These are phyloP conservation scores for Eumeta japonica DNA, from an alignment of 1,140 invertebrate genomes.

Conservation along the genomic window DNA sequence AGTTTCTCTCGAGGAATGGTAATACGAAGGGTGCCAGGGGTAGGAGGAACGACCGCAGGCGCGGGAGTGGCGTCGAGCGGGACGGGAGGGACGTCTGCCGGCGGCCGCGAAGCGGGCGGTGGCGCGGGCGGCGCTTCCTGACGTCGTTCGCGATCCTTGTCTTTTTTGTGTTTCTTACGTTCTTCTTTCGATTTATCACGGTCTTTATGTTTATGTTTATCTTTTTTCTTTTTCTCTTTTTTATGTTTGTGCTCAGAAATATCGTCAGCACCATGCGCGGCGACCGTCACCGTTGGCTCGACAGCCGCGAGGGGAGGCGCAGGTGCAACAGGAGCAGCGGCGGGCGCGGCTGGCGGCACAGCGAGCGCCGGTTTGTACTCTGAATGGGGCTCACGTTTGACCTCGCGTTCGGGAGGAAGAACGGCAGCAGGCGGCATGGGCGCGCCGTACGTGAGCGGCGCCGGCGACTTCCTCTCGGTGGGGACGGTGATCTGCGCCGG, in stretches of 20 bases:
- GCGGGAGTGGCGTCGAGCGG: conserved; percentile 7
- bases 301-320: conserved; percentile 8
- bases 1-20: conserved; percentile 48
- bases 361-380: too few relatives aligned
- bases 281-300: too few relatives aligned
- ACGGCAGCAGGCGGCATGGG: conserved; percentile 8
- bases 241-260: conserved; percentile 40
- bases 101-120: conserved; percentile 21
- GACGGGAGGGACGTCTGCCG: conserved; percentile 18
- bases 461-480: conserved; percentile 33
- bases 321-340: conserved; percentile 7
- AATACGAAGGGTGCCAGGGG: conserved; percentile 29
- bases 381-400: too few relatives aligned
- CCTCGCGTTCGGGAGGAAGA: conserved; percentile 10
- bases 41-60: conserved; percentile 4
- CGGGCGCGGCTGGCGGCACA: conserved; percentile 5
- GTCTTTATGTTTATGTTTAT: conserved; percentile 57
- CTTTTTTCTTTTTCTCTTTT: conserved; percentile 56
- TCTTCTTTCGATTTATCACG: conserved; percentile 50
- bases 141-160: conserved; percentile 40
- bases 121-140: conserved; percentile 20
- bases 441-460: conserved; percentile 17
- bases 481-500: conserved; percentile 40
- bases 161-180: conserved; percentile 52
- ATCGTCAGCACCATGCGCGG: conserved; percentile 16